Conservation (phyloP, 2,888 invertebrate genomes). For the Leucophenga maculata region DNA sequence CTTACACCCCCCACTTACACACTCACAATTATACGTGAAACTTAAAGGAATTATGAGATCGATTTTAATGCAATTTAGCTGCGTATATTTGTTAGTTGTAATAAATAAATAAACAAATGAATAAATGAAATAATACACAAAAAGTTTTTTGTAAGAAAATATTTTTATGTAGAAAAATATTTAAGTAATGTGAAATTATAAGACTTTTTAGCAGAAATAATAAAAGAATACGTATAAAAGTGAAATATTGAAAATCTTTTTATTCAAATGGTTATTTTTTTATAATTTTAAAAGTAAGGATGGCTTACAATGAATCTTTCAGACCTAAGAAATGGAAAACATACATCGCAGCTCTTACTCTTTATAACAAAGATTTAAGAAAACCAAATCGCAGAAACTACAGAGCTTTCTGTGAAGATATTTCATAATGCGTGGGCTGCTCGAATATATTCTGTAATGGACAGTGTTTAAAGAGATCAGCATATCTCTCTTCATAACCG, state of each 20-base stretch:
- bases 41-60: neutral
- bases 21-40: neutral
- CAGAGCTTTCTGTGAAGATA: no score
- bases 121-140: neutral
- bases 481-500: no score
- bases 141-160: slow-evolving; percentile 15
- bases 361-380: no score
- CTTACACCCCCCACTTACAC: neutral
- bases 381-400: no score
- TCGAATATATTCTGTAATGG: no score
- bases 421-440: no score
- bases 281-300: no score
- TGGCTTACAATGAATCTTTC: no score
- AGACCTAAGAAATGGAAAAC: no score
- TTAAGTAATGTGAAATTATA: slow-evolving; percentile 20
- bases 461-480: no score
- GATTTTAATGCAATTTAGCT: slow-evolving; percentile 22
- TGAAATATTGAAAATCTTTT: neutral
- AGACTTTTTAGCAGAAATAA: slow-evolving; percentile 15
- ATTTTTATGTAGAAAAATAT: slow-evolving; percentile 23
- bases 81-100: slow-evolving; percentile 12
- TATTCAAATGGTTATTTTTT: no score
- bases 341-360: no score
- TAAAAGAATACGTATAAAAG: slow-evolving; percentile 5
- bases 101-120: neutral